These are phyloP conservation scores for Anarsia innoxiella DNA, from an alignment of 2,888 invertebrate species.

Conservation along the genomic window DNA sequence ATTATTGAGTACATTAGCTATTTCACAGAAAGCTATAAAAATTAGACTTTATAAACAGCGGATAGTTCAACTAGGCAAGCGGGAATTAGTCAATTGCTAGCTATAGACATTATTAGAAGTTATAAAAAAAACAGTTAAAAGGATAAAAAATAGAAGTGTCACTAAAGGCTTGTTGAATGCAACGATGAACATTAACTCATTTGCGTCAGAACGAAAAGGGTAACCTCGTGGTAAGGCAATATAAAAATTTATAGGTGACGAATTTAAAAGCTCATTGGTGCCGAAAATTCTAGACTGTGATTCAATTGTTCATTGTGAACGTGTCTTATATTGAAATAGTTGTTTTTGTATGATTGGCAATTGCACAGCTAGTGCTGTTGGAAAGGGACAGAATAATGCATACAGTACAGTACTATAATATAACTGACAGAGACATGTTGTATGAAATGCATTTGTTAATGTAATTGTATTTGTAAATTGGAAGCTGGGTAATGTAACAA, in stretches of 20 bases:
- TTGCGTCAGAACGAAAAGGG: slow-evolving; percentile 42
- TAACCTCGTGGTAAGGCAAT: slow-evolving; percentile 41
- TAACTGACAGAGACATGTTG: slow-evolving; percentile 43
- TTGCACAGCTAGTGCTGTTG: slow-evolving; percentile 43
- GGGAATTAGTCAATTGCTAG: slow-evolving; percentile 73
- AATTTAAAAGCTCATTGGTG: slow-evolving; percentile 73
- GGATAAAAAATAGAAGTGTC: slow-evolving; percentile 46
- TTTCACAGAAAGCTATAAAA: slow-evolving; percentile 47
- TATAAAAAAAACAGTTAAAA: slow-evolving; percentile 46
- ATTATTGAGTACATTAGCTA: slow-evolving; percentile 48
- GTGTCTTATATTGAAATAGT: slow-evolving; percentile 76
- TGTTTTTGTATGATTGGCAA: slow-evolving; percentile 70
- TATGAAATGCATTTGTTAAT: slow-evolving; percentile 58
- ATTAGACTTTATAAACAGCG: slow-evolving; percentile 57
- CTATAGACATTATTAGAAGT: slow-evolving; percentile 61
- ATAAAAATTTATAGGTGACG: slow-evolving; percentile 47
- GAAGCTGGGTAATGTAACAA: slow-evolving; percentile 35
- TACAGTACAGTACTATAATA: slow-evolving; percentile 33
- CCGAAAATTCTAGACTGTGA: slow-evolving; percentile 75
- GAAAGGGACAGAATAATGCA: slow-evolving; percentile 25
- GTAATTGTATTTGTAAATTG: slow-evolving; percentile 32
- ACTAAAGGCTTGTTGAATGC: slow-evolving; percentile 56
- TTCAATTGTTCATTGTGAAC: slow-evolving; percentile 72
- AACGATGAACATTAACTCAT: slow-evolving; percentile 35
- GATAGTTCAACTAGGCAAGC: slow-evolving; percentile 64